Percentiles rank a stretch among this genome's conserved stretches.
Evolutionary conservation across 2,888 invertebrate genomes (phyloP).

Genomic region (Embidobia sp.): DNA sequence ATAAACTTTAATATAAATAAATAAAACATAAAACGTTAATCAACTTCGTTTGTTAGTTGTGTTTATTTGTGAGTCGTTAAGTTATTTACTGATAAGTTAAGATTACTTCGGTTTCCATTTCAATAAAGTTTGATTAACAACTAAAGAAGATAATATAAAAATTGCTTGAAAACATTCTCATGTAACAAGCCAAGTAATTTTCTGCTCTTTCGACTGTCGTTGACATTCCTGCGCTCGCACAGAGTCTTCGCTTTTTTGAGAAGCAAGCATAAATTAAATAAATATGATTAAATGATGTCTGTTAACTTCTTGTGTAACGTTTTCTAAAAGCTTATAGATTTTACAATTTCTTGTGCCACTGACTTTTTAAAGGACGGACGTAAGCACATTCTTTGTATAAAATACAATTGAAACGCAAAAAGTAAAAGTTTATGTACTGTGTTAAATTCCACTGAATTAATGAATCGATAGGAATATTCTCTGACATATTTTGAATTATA

Average conservation of each 20-base stretch:
- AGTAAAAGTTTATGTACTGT: neutral
- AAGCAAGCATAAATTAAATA: neutral
- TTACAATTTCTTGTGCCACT: constrained; percentile 17
- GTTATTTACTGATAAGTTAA: too few relatives aligned
- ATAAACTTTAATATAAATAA: too few relatives aligned
- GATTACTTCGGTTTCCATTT: too few relatives aligned
- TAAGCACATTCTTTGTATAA: constrained; percentile 26
- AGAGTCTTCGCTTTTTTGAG: neutral
- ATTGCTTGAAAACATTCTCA: constrained; percentile 9
- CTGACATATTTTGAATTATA: too few relatives aligned
- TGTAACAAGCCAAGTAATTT: neutral
- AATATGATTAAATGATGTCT: too few relatives aligned
- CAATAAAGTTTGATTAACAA: too few relatives aligned
- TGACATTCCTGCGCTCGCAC: constrained; percentile 3
- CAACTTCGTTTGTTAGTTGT: too few relatives aligned
- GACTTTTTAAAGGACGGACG: constrained; percentile 36
- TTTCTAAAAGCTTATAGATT: neutral
- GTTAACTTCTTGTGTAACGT: neutral
- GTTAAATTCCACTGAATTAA: too few relatives aligned
- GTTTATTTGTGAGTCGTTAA: too few relatives aligned
- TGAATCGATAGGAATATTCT: too few relatives aligned
- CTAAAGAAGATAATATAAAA: too few relatives aligned
- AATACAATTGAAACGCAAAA: neutral
- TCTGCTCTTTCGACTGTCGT: neutral
- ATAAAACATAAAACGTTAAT: too few relatives aligned